phyloP scores from a whole-genome alignment of 2,888 invertebrate species.

The Synanthedon formicaeformis region DNA sequence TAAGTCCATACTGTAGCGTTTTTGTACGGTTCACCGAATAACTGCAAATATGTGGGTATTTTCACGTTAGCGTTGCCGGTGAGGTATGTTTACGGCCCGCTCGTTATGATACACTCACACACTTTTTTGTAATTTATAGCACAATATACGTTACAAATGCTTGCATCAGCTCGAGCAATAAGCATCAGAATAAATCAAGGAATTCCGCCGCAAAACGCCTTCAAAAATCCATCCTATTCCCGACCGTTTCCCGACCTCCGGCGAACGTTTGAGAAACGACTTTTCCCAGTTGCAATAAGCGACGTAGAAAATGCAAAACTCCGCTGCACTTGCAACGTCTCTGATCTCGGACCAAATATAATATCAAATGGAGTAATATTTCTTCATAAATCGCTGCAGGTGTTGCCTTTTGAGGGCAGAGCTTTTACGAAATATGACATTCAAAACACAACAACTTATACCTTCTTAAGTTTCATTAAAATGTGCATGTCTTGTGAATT shows the following conservation, averaged over 20 bases:
- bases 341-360: constrained; percentile 10
- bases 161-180: constrained; percentile 10
- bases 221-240: constrained; percentile 9
- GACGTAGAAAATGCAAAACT: background rate
- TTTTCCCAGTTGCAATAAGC: background rate
- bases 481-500: too few relatives aligned
- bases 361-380: constrained; percentile 38
- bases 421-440: background rate
- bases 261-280: background rate
- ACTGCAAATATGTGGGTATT: too few relatives aligned
- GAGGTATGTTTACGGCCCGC: background rate
- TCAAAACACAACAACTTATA: too few relatives aligned
- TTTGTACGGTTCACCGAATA: too few relatives aligned
- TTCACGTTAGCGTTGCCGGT: too few relatives aligned
- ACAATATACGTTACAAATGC: background rate
- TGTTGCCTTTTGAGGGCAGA: constrained; percentile 9
- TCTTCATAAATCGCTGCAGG: constrained; percentile 34
- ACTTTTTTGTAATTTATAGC: background rate
- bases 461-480: too few relatives aligned
- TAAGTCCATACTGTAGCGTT: too few relatives aligned
- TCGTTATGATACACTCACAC: background rate
- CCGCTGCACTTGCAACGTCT: background rate
- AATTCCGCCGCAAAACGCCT: constrained; percentile 19
- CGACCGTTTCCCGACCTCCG: background rate
- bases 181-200: constrained; percentile 25